Base-by-base conservation (phyloP, 2,113 vertebrate genomes). In the Ammospiza nelsoni region DNA sequence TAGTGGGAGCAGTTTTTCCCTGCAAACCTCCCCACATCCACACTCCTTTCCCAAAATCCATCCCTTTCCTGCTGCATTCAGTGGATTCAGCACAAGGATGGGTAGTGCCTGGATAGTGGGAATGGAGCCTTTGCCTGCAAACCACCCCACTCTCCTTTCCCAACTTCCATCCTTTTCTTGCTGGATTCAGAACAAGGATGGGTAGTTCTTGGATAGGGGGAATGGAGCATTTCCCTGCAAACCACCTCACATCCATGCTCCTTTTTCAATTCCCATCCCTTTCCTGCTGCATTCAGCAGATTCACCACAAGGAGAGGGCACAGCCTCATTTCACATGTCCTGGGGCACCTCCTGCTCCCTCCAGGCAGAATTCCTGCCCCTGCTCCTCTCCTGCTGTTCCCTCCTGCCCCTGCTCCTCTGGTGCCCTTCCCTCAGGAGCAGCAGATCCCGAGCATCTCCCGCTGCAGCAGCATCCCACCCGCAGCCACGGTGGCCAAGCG, bases 211-310 rank as follows among this genome's bases (percentile, higher is more conserved):
- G 84, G 74, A 15, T 1, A 37, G 19, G 4, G 23, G 49, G 19
- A 27, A 16, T 0, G 1, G 29, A 57, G 72, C 16, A 2, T 65
- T 48, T 46, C 29, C 23, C 4, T 25, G 21, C 13, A 63, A 67
- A 43, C 25, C 62, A 37, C 24, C 9, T 15, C 13, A 7, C 12
- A 41, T 6, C 15, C 12, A 15, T 0, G 0, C 2, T 66, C 12
- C 25, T 29, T 62, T 54, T 43, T 25, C 39, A 11, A n/a, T 61
- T 54, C 5, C 82, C 55, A 28, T 12, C 35, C 62, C 6, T 51
- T 29, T 24, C 35, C 27, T 31, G 35, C 21, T 7, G 43, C 6
- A 3, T 46, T 37, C 46, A 24, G 48, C 9, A 25, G 28, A 54
- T 54, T 54, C 52, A 52, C 17, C 41, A 23, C 62, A 2, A 35